Conservation (phyloP, 2,113 vertebrate genomes). For the Dipodomys merriami region DNA sequence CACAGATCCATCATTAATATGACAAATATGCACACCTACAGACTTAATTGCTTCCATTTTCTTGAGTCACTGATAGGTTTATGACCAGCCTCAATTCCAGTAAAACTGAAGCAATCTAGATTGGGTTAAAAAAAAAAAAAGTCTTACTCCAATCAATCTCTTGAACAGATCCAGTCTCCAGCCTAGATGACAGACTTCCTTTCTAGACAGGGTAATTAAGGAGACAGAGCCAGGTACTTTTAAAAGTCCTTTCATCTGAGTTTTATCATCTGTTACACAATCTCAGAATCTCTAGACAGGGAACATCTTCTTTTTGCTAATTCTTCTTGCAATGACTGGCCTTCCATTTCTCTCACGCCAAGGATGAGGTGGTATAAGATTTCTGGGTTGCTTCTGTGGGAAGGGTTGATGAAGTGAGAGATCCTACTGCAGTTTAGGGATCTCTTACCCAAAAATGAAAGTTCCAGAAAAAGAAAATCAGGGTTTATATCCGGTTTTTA, state of each 20-base stretch:
- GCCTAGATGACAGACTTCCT: slow-evolving; percentile 78
- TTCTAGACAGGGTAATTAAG: slow-evolving; percentile 82
- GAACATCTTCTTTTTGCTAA: not conserved
- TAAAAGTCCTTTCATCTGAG: slow-evolving; percentile 61
- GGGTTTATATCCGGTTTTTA: not conserved
- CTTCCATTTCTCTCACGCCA: not conserved
- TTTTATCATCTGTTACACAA: slow-evolving; percentile 69
- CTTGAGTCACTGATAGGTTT: slow-evolving; percentile 81
- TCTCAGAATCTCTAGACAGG: slow-evolving; percentile 2
- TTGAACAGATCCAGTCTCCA: slow-evolving; percentile 61
- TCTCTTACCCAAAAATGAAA: not conserved
- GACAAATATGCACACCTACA: slow-evolving; percentile 86
- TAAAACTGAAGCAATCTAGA: slow-evolving; percentile 85
- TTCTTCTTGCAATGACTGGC: not conserved
- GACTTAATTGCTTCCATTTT: slow-evolving; percentile 87
- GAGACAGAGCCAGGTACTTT: slow-evolving; percentile 66
- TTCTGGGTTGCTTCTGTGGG: not conserved
- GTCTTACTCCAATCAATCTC: slow-evolving; percentile 80
- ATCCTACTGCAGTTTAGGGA: not conserved
- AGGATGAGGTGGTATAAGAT: not conserved
- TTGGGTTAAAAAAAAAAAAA: slow-evolving; percentile 79
- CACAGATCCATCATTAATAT: slow-evolving; percentile 84
- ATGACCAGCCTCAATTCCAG: slow-evolving; percentile 82
- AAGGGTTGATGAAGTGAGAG: not conserved
- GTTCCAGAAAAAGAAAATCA: not conserved